Conservation (phyloP, 2,888 invertebrate genomes). For the Platycnemis pennipes region DNA sequence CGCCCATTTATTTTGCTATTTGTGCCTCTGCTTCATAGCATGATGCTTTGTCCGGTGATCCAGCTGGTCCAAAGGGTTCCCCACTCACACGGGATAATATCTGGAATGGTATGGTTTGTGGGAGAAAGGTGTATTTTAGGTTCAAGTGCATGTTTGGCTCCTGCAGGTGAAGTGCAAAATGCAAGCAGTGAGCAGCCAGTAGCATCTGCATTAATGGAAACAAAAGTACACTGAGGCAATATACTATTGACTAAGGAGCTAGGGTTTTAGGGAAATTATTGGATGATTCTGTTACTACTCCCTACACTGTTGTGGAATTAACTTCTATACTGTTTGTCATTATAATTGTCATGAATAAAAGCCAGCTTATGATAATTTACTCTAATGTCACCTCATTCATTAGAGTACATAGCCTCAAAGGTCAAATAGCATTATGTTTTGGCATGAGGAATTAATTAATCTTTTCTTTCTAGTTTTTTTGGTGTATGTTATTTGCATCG, state of each 20-base stretch:
- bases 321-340: not conserved
- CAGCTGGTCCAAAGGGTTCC: conserved; percentile 23
- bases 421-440: not conserved
- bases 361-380: not conserved
- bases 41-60: conserved; percentile 12
- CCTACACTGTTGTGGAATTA: not conserved
- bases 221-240: not conserved
- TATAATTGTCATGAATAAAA: not conserved
- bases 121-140: conserved; percentile 39
- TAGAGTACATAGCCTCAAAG: not conserved
- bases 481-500: not conserved
- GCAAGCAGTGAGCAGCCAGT: not conserved
- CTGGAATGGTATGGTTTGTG: conserved; percentile 51
- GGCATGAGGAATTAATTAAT: not conserved
- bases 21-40: conserved; percentile 21
- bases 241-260: not conserved
- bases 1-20: conserved; percentile 32
- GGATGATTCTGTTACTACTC: not conserved
- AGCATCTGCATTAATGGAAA: not conserved
- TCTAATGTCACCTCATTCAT: not conserved
- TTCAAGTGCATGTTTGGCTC: conserved; percentile 24
- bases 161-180: not conserved
- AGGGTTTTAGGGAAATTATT: not conserved
- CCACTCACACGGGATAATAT: conserved; percentile 29
- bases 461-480: not conserved